These are phyloP conservation scores for Rhinoraja longicauda DNA, from an alignment of 2,797 vertebrate species.

Conservation along the genomic window DNA sequence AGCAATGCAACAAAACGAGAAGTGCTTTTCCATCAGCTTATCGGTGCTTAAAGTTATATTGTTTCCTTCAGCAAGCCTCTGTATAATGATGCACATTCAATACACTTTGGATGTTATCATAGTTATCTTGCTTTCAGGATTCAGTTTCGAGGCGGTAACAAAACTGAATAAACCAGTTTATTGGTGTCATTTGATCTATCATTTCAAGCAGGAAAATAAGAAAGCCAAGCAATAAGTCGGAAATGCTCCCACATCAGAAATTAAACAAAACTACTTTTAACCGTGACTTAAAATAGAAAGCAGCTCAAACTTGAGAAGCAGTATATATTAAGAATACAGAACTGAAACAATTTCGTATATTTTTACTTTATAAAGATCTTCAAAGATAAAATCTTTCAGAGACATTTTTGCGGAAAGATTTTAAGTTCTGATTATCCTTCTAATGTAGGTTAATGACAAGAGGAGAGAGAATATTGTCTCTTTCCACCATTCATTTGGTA, in stretches of 20 bases:
- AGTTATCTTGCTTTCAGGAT: background rate
- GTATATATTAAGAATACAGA: background rate
- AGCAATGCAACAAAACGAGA: background rate
- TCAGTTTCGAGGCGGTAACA: background rate
- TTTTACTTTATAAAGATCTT: constrained; percentile 37
- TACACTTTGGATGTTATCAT: background rate
- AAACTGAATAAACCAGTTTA: background rate
- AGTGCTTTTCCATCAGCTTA: background rate
- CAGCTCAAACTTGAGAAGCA: background rate
- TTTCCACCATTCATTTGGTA: background rate
- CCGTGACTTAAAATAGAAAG: background rate
- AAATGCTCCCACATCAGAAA: background rate
- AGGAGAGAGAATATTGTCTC: too few relatives aligned
- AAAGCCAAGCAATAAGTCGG: background rate
- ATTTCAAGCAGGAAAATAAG: background rate
- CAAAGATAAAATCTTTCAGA: background rate
- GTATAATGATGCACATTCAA: background rate
- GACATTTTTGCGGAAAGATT: background rate
- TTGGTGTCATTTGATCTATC: background rate
- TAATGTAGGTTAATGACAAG: background rate
- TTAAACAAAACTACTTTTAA: background rate
- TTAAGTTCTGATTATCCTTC: background rate
- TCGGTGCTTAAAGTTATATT: background rate
- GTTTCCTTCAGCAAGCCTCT: background rate
- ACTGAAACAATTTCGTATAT: background rate